Percentiles rank a stretch among this genome's conserved stretches.
These are phyloP conservation scores for Microplitis mediator DNA, from an alignment of 1,140 invertebrate species.

Conservation along the genomic window DNA sequence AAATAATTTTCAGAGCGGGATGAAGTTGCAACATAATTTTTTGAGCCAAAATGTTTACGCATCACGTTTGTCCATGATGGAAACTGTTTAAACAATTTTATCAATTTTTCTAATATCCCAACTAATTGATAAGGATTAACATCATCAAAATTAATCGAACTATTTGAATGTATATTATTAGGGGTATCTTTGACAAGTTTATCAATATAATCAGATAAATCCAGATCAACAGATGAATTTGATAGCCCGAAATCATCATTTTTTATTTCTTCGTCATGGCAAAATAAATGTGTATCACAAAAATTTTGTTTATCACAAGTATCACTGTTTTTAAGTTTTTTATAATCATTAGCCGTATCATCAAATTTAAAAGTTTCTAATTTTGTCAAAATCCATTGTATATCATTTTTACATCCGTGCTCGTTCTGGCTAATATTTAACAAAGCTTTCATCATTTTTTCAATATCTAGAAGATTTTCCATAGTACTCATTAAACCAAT, in stretches of 20 bases:
- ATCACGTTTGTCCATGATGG: neutral
- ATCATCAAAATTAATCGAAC: neutral
- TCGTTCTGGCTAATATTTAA: neutral
- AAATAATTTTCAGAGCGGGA: neutral
- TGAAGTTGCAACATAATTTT: neutral
- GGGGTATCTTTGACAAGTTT: neutral
- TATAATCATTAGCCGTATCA: neutral
- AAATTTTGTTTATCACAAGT: neutral
- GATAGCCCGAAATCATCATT: no score
- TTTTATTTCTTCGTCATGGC: neutral
- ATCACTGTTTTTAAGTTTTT: neutral
- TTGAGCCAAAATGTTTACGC: neutral
- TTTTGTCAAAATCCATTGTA: neutral
- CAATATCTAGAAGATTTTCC: neutral
- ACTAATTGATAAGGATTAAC: neutral
- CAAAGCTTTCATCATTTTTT: neutral
- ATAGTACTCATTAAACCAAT: constrained; percentile 1
- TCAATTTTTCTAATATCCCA: neutral
- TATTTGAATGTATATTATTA: neutral
- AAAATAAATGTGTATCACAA: neutral
- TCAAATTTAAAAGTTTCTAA: neutral
- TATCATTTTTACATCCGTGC: neutral
- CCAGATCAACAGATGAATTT: neutral
- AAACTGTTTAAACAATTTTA: neutral
- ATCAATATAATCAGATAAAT: neutral